These are phyloP conservation scores for Amblyjoppa proteus DNA, from an alignment of 2,888 invertebrate genomes.

Conservation along the genomic window DNA sequence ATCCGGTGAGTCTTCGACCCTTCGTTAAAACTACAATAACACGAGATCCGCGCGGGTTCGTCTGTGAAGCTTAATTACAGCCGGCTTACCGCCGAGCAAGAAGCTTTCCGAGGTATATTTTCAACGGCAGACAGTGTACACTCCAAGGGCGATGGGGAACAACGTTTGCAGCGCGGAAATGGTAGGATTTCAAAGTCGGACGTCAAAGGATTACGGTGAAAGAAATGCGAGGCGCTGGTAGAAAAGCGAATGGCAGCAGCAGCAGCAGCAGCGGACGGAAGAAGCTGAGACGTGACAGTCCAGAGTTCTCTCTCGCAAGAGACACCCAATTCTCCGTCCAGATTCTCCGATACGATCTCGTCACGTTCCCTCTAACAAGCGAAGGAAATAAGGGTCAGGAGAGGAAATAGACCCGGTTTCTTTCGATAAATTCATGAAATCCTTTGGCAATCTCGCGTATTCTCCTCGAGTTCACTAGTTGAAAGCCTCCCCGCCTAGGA, in stretches of 20 bases:
- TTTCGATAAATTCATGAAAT: constrained; percentile 18
- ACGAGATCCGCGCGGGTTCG: not conserved
- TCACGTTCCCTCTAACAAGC: constrained; percentile 28
- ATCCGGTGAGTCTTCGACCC: not conserved
- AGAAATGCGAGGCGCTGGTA: constrained; percentile 1
- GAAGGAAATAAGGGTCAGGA: constrained; percentile 29
- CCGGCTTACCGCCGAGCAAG: not conserved
- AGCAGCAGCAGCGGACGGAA: not conserved
- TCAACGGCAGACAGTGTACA: not conserved
- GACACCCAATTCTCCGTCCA: constrained; percentile 26
- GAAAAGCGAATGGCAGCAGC: not conserved
- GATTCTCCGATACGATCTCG: constrained; percentile 13
- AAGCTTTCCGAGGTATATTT: not conserved
- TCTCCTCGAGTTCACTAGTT: not conserved
- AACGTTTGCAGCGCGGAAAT: constrained; percentile 15
- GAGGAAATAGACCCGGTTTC: constrained; percentile 19
- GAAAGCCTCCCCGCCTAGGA: not conserved
- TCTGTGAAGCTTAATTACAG: constrained; percentile 13
- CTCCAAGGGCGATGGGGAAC: not conserved
- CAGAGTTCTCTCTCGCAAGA: not conserved
- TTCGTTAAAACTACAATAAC: not conserved
- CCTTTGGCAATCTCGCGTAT: not conserved
- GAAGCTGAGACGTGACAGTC: constrained; percentile 15
- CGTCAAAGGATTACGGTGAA: constrained; percentile 43
- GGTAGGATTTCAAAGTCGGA: constrained; percentile 47